Base-by-base conservation (phyloP, 2,113 vertebrate genomes). In the Pelobates fuscus region DNA sequence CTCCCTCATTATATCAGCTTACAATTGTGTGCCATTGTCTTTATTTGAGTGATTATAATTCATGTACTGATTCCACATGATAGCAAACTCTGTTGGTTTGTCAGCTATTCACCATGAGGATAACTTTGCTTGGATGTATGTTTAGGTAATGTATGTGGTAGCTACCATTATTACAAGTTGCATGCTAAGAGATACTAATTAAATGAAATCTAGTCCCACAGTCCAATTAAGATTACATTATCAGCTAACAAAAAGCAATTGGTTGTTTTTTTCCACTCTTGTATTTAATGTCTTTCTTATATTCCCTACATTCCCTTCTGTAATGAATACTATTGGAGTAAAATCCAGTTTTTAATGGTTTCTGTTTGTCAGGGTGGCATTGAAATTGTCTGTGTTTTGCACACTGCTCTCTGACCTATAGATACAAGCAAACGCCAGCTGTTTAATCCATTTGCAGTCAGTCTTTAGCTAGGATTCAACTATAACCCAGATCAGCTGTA, bases 401-500 rank as follows among this genome's bases (percentile, higher is more conserved):
- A 46, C 18, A 14, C n/a, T 72, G 59, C 37, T 61, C 69, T 54
- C 43, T 72, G 60, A 63, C 59, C 70, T 72, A 10, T 14, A 25
- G 43, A 72, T 63, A 43, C 14, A n/a, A 63, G 57, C 25, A 41
- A 25, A 72, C 59, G 49, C 27, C 60, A 54, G 60, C 44, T 72
- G 43, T 72, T 72, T 59, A 63, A 62, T 71, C 70, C 41, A 62
- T 63, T 63, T 63, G 43, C 59, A 63, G 70, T 72, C 60, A 72
- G 43, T 43, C 59, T 62, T 71, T 58, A 71, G 59, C 18, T 54
- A 72, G 49, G 58, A 63, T 52, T 30, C 59, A 63, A 21, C 27
- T 27, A 37, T 72, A 72, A 72, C 25, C 70, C 70, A 72, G 20
- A 61, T 61, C 70, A 18, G 37, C 57, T 27, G 17, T 71, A 71